Percentiles rank a stretch among this genome's conserved stretches.
These are phyloP conservation scores for Podarcis siculus DNA, from an alignment of 2,797 vertebrate species.

Conservation along the genomic window DNA sequence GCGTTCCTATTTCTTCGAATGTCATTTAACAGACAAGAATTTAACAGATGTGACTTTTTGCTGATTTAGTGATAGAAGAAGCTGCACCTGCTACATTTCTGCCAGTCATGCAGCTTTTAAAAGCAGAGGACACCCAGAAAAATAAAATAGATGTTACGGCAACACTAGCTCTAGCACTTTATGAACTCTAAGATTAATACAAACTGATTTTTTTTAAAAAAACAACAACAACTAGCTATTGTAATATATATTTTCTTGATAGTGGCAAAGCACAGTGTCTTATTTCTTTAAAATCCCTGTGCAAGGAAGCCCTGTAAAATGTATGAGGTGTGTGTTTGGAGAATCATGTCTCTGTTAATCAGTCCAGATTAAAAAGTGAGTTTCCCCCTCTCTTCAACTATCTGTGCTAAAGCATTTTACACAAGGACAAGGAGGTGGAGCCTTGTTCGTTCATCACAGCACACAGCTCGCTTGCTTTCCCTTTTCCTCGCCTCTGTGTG, in stretches of 20 bases:
- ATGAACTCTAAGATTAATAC: background rate
- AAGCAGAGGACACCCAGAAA: background rate
- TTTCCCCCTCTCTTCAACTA: constrained; percentile 53
- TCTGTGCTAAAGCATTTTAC: constrained; percentile 75
- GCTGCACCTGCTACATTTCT: background rate
- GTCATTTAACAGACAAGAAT: background rate
- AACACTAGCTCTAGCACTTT: rapidly evolving
- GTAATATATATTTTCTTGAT: background rate
- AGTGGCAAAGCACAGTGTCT: background rate
- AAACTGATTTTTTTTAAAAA: background rate
- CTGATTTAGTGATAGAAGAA: background rate
- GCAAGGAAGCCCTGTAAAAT: background rate
- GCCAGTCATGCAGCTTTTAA: background rate
- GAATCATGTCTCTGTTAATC: background rate
- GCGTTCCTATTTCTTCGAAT: background rate
- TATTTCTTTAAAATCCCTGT: background rate
- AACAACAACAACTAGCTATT: background rate
- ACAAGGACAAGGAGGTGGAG: constrained; percentile 77
- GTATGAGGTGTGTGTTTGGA: background rate
- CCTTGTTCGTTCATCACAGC: constrained; percentile 61
- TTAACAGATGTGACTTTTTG: background rate
- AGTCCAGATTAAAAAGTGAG: constrained; percentile 38
- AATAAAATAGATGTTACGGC: background rate
- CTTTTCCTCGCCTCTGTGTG: constrained; percentile 33
- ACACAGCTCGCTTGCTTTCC: constrained; percentile 60